Conservation (phyloP, 1,140 invertebrate species). For the Drosophila ercepeae region DNA sequence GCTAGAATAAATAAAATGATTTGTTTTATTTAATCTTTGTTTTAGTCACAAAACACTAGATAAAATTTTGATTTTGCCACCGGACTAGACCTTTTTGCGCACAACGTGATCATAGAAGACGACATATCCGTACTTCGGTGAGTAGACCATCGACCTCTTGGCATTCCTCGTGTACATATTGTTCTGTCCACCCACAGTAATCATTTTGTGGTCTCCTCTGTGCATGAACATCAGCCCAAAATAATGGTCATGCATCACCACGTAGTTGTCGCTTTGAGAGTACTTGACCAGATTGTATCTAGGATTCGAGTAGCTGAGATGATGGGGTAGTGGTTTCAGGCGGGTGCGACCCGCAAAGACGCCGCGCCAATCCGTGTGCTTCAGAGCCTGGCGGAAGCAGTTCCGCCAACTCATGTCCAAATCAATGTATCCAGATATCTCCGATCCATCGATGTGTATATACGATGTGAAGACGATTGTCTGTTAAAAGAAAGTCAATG, state of each 20-base stretch:
- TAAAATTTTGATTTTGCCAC: background rate
- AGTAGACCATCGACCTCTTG: conserved; percentile 47
- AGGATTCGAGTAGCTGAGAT: conserved; percentile 68
- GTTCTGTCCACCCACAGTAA: conserved; percentile 46
- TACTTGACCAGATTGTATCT: conserved; percentile 37
- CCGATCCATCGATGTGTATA: conserved; percentile 46
- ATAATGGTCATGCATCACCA: conserved; percentile 58
- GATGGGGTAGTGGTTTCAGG: conserved; percentile 51
- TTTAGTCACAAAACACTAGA: background rate
- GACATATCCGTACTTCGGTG: conserved; percentile 59
- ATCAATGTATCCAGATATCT: conserved; percentile 75
- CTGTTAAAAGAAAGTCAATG: conserved; percentile 19
- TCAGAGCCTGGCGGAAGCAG: conserved; percentile 5
- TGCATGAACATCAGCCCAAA: conserved; percentile 76
- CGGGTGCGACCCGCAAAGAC: conserved; percentile 45
- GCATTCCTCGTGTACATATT: conserved; percentile 54
- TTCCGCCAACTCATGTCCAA: conserved; percentile 64
- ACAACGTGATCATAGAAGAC: conserved; percentile 77
- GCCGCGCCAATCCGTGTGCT: conserved; percentile 57
- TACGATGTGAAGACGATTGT: conserved; percentile 73
- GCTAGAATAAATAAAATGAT: too few relatives aligned
- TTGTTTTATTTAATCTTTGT: too few relatives aligned
- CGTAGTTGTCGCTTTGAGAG: conserved; percentile 67
- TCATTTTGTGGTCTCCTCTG: conserved; percentile 69
- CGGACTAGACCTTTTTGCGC: conserved; percentile 68